These are phyloP conservation scores for Trichogramma pretiosum DNA, from an alignment of 1,140 invertebrate species.

Conservation along the genomic window DNA sequence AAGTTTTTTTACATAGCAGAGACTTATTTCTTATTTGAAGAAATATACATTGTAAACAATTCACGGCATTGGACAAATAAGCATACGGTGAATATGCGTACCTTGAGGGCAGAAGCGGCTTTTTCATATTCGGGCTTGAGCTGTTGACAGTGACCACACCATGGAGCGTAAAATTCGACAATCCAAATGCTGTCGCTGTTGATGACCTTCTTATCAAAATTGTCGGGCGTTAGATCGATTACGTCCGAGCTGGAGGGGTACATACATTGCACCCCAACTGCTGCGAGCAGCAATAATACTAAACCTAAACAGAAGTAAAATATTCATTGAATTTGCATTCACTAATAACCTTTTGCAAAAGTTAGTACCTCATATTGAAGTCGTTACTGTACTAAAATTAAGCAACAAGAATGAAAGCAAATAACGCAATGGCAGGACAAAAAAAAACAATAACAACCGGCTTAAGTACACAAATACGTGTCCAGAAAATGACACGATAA, in stretches of 20 bases:
- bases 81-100: slow-evolving; percentile 35
- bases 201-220: slow-evolving; percentile 82
- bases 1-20: too few relatives aligned
- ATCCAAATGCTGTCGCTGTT: slow-evolving; percentile 83
- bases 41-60: too few relatives aligned
- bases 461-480: neutral
- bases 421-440: neutral
- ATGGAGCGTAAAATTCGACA: slow-evolving; percentile 91
- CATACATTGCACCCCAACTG: slow-evolving; percentile 51
- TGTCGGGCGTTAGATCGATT: slow-evolving; percentile 78
- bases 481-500: too few relatives aligned
- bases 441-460: neutral
- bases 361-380: neutral
- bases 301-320: slow-evolving; percentile 25
- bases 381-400: neutral
- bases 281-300: slow-evolving; percentile 18
- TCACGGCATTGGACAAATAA: too few relatives aligned
- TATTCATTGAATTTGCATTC: slow-evolving; percentile 14
- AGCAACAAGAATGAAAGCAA: neutral
- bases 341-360: slow-evolving; percentile 5
- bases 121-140: slow-evolving; percentile 83
- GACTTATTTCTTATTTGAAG: too few relatives aligned
- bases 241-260: slow-evolving; percentile 79
- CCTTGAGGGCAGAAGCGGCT: slow-evolving; percentile 78
- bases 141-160: slow-evolving; percentile 81